phyloP scores from a whole-genome alignment of 2,113 vertebrate genomes.

The Prolemur simus region DNA sequence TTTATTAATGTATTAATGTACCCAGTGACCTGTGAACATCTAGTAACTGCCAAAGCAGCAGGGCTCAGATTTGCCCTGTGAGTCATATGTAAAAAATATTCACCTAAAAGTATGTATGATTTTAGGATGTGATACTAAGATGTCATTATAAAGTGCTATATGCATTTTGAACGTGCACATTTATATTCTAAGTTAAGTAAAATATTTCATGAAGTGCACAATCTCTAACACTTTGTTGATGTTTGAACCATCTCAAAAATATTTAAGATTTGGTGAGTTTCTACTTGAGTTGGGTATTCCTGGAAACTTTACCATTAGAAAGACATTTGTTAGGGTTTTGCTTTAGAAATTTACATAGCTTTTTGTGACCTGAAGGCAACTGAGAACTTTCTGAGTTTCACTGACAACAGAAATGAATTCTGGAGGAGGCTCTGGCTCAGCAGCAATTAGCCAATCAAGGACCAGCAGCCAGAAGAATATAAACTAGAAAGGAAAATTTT shows the following conservation, averaged over 20 bases:
- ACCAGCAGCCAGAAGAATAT: background rate
- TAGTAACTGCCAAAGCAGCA: conserved; percentile 50
- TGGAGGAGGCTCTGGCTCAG: background rate
- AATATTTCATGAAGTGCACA: background rate
- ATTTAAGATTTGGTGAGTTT: background rate
- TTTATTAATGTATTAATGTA: conserved; percentile 73
- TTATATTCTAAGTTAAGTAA: background rate
- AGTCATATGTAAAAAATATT: conserved; percentile 36
- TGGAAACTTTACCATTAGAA: background rate
- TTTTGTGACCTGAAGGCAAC: background rate
- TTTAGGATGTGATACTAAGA: conserved; percentile 3
- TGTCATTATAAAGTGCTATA: background rate
- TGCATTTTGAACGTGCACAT: background rate
- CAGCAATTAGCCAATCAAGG: background rate
- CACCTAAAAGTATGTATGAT: background rate
- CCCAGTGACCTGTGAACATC: conserved; percentile 56
- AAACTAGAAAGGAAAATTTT: background rate
- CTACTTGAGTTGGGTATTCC: background rate
- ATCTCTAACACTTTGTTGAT: background rate
- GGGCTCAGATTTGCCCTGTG: conserved; percentile 41
- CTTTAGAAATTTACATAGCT: background rate
- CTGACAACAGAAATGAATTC: background rate
- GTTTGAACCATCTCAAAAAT: background rate
- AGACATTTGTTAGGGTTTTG: background rate
- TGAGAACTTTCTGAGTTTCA: background rate